Conservation (phyloP, 2,888 invertebrate species). For the Corbicula japonica region DNA sequence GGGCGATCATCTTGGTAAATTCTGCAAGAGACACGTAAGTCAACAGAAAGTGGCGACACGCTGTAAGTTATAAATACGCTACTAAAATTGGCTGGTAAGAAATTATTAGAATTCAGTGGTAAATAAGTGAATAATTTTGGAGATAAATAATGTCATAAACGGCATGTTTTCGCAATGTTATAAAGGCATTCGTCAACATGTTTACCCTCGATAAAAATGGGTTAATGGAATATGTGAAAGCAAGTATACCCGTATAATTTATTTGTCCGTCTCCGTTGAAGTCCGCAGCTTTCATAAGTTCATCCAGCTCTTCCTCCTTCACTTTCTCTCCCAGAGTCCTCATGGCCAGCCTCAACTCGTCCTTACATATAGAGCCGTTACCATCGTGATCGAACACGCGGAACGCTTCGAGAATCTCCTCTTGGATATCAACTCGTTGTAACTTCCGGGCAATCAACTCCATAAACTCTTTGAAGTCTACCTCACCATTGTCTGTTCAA, state of each 20-base stretch:
- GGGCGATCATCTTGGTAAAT: slow-evolving; percentile 43
- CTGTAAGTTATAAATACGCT: too few relatives aligned
- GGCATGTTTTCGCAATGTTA: too few relatives aligned
- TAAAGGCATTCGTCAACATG: too few relatives aligned
- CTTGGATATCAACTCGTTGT: slow-evolving; percentile 99
- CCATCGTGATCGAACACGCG: slow-evolving; percentile 99
- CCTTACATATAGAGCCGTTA: slow-evolving; percentile 99
- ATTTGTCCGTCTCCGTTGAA: slow-evolving; percentile 99
- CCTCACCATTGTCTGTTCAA: slow-evolving; percentile 97
- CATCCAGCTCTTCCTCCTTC: slow-evolving; percentile 99
- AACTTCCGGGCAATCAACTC: slow-evolving; percentile 99
- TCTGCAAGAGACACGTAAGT: slow-evolving; percentile 27
- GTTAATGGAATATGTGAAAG: too few relatives aligned
- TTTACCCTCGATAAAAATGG: too few relatives aligned
- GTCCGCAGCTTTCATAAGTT: slow-evolving; percentile 99
- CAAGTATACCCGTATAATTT: slow-evolving; percentile 95
- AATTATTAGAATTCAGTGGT: too few relatives aligned
- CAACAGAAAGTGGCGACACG: too few relatives aligned
- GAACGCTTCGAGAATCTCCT: slow-evolving; percentile 99
- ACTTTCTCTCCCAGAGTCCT: slow-evolving; percentile 99
- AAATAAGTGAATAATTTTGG: too few relatives aligned
- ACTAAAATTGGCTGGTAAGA: too few relatives aligned
- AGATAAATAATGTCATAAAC: too few relatives aligned
- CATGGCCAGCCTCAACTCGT: slow-evolving; percentile 99
- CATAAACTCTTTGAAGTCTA: slow-evolving; percentile 99